Base-by-base conservation (phyloP, 2,113 vertebrate species). In the Amblyornis subalaris region DNA sequence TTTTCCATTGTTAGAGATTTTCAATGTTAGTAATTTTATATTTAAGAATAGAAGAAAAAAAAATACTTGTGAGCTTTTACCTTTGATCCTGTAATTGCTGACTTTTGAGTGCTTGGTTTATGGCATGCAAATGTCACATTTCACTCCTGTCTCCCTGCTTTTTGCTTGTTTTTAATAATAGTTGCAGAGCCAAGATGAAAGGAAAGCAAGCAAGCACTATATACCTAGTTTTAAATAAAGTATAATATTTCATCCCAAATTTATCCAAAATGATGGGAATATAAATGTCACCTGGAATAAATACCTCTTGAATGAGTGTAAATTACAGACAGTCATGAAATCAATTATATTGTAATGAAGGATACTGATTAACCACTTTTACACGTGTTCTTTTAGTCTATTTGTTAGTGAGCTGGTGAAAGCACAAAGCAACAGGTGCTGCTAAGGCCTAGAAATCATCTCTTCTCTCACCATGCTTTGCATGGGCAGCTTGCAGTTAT, bases 131-230 rank as follows among this genome's bases (percentile, higher is more conserved):
- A 93, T 74, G 47, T 38, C 54, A 73, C 23, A 54, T 86, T 89
- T 88, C 51, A 62, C 23, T 65, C 38, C 57, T 1, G 0, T 51
- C 38, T 89, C 19, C 25, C 12, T 22, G 3, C n/a, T 76, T 83
- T 85, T 85, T 45, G 5, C 10, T 81, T 92, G 24, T 60, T 93
- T 93, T 82, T 75, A 87, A 61, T 69, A 78, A 58, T 2, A 54
- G 55, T 29, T 94, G 38, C 62, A 76, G 85, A 76, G 42, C 17
- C 66, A 85, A 77, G 71, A 89, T 78, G 61, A 94, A 94, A 95
- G 28, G 12, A 85, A 87, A 90, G 50, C 45, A 82, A 90, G 61
- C 25, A 45, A 82, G 76, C 72, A 20, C 29, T 72, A 62, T 65
- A 66, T 25, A 81, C 1, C 35, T 70, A 61, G 12, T 67, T 35